Base-by-base conservation (phyloP, 2,797 vertebrate species). In the Rhinogobio ventralis region DNA sequence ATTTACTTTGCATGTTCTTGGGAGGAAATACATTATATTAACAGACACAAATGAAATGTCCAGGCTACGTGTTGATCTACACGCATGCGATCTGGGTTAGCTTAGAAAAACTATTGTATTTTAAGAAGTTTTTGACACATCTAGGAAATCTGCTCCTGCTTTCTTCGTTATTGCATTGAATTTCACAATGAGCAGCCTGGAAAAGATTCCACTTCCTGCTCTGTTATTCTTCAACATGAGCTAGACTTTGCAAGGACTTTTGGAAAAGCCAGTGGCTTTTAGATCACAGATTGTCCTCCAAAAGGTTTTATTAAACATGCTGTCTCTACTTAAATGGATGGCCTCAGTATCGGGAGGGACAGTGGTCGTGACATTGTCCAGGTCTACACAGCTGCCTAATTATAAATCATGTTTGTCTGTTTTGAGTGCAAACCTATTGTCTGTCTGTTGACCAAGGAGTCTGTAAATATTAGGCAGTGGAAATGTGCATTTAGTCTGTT, bases 401-500 rank as follows among this genome's bases (percentile, higher is more conserved):
- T 74, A 81, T 73, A 67, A 85, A 75, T 30, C n/a, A 3, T 68
- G 36, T 85, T 68, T 85, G 64, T 81, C 71, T 83, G 60, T 75
- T 75, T 75, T 74, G 57, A 75, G 62, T 84, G 64, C 72, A 82
- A 76, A 79, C 73, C 73, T 39, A 72, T 62, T 79, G 86, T 75
- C 57, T 66, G 66, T 51, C 11, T 68, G 76, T 68, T 87, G 79
- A 81, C 72, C 30, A 67, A 79, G 84, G 6, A 76, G 66, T 51
- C 25, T 57, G 76, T 84, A 87, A 86, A 88, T 85, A 88, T 77
- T 84, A 82, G 84, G 82, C 57, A 7, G 68, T 67, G 68, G 73
- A 82, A 73, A 76, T 84, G 87, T 81, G 80, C 71, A 73, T 86
- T 89, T 81, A 86, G 80, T 66, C 88, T 73, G 78, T n/a, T 25